Evolutionary conservation across 2,797 vertebrate species (phyloP), one percentile per base, ranked within the genome.

Genomic region (Trachops cirrhosus): DNA sequence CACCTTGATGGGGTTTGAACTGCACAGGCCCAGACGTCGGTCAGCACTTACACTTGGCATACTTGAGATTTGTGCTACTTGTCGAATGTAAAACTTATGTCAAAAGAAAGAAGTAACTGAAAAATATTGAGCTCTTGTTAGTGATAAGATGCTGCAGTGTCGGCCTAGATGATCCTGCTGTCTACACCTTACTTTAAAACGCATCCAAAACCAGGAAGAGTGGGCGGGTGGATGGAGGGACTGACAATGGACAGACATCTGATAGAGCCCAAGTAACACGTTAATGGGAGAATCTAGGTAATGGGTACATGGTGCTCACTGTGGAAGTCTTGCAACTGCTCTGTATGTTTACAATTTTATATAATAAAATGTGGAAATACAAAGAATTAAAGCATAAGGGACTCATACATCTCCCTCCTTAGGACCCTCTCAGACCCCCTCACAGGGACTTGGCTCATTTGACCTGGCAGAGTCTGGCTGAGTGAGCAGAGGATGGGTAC

Each of bases 171-270:
- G 18, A 41, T 41, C 32, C n/a, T 2, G 7, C 37, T 29, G n/a
- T 26, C 37, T 34, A 46, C 34, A 59, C 12, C 37, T 50, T 71
- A 22, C 62, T 88, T 57, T 73, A 68, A 95, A 93, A 83, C 32
- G 24, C 44, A 46, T 39, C 48, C 68, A 19, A 19, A 57, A 52
- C 22, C 50, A 29, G 24, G 29, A 57, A 10, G 62, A 48, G 11
- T 0, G 3, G 39, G n/a, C 52, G 57, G 57, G 8, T 16, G 48
- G 48, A 0, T 5, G 67, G 48, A 73, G 29, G n/a, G 9, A 2
- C 62, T 26, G 68, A 29, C 5, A 14, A 70, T 3, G 24, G 34
- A 21, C 0, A 46, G 57, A 50, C 6, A 0, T 1, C 37, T 10
- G 14, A 48, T n/a, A n/a, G 37, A 70, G 32, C 12, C 6, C 19